Percentiles rank a stretch among this genome's conserved stretches.
These are phyloP conservation scores for Capitella teleta DNA, from an alignment of 1,140 invertebrate genomes.

Conservation along the genomic window DNA sequence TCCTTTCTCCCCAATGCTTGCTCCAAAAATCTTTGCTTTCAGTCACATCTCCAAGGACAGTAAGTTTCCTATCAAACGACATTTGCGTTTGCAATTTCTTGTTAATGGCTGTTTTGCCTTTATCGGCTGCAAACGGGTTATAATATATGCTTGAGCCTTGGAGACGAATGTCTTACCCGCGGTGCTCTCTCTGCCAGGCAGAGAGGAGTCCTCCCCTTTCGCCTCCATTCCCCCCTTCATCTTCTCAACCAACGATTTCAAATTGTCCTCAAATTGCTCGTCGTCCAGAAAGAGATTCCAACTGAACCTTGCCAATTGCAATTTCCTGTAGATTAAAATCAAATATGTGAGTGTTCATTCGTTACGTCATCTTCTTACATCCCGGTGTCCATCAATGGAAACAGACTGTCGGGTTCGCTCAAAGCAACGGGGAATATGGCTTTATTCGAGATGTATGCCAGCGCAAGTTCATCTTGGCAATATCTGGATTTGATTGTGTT, in stretches of 20 bases:
- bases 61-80: too few species aligned
- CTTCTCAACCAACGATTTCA: slow-evolving; percentile 12
- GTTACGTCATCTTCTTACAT: slow-evolving; percentile 18
- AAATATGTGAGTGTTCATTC: not conserved
- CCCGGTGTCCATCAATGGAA: slow-evolving; percentile 22
- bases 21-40: too few species aligned
- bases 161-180: too few species aligned
- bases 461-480: slow-evolving; percentile 27
- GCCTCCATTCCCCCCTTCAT: slow-evolving; percentile 2
- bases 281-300: slow-evolving; percentile 19
- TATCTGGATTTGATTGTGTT: slow-evolving; percentile 23
- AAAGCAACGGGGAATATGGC: slow-evolving; percentile 27
- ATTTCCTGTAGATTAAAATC: slow-evolving; percentile 15
- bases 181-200: too few species aligned
- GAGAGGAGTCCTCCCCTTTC: too few species aligned
- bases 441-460: slow-evolving; percentile 28
- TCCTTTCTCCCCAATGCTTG: too few species aligned
- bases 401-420: slow-evolving; percentile 14
- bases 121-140: too few species aligned
- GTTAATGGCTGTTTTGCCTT: too few species aligned
- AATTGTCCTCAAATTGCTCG: slow-evolving; percentile 16
- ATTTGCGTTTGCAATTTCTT: too few species aligned
- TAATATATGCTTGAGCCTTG: too few species aligned
- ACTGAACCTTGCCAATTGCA: slow-evolving; percentile 21
- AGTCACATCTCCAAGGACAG: too few species aligned